Evolutionary conservation across 2,797 vertebrate species (phyloP), one percentile per base, ranked within the genome.

Genomic region (Eulemur coronatus): DNA sequence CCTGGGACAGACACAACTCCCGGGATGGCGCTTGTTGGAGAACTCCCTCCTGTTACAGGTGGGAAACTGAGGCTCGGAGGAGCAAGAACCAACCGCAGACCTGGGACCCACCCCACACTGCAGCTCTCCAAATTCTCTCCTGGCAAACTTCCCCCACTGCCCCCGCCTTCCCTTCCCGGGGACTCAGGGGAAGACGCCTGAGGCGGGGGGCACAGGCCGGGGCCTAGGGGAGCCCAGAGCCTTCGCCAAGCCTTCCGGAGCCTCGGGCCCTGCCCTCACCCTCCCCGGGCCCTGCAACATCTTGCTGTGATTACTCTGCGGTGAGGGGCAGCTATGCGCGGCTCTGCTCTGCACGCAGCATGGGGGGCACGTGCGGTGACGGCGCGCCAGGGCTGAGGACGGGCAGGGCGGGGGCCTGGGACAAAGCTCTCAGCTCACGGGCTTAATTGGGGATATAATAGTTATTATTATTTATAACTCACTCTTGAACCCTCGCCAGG

Each of bases 401-500:
- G 1, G 24, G 46, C 1, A 0, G 65, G 84, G 43, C 55, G 26
- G 33, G 69, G 63, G 93, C 9, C 9, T 1, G 14, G 70, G 67
- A 43, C 52, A 5, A 41, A 93, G 57, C 61, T 41, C n/a, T 30
- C 89, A 28, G 91, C 79, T 88, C 70, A 5, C 26, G 1, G 2
- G 72, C 96, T 95, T 95, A 88, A 86, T 81, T 94, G 88, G 91
- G 93, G 92, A 89, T 95, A 61, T 81, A n/a, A 97, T 97, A 61
- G 73, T 94, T 96, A 92, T 82, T 97, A 96, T 98, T 93, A 95
- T 97, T 97, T 98, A 98, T 97, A 97, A 96, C 97, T 93, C 24
- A 1, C 50, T 96, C 97, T 97, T 96, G 98, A 98, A 92, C 97
- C 95, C 86, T 38, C 3, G 92, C 97, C 98, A 96, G 97, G 96